Evolutionary conservation across 37 sponge, comb jelly and placozoan genomes (phyloP), one percentile per base, ranked within the genome.

Genomic region (Axinella damicornis): DNA sequence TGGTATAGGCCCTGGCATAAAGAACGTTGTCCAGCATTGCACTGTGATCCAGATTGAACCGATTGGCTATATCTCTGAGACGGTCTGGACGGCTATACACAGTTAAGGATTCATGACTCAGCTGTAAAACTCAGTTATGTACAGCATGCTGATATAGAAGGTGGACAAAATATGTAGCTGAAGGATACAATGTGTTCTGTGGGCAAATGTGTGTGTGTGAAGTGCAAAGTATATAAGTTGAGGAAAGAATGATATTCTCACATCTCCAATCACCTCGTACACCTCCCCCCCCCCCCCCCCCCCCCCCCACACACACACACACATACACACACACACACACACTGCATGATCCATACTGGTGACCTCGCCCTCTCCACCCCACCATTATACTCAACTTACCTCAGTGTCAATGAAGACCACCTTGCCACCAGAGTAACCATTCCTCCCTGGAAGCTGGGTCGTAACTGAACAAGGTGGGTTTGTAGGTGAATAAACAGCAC

Each of bases 341-440:
- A 4, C 4, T 9, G 4, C 46, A 46, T 46, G 46, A 46, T 46
- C 38, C 25, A 56, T 21, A 73, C 21, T 18, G 15, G 15, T 73
- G 54, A 52, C 21, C 16, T 22, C 39, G 12, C 67, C n/a, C 16
- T n/a, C 1, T 24, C 46, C 9, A 4, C 46, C 46, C 46, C 4
- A 12, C 4, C 9, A 46, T 9, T 52, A 19, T 6, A 0, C 15
- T 30, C 0, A 36, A 81, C 66, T 4, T 75, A 94, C 90, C 89
- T 99, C 99, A 54, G 99, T 99, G 85, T 99, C 99, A 35, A 99
- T 89, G 70, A 95, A 96, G 15, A 96, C 94, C 60, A 96, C 97
- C 57, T 99, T 99, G 35, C 99, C 99, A 18, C 99, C 99, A 58
- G 78, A 40, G 76, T 95, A 99, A 17, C 93, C 94, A 71, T 96